Evolutionary conservation across 1,140 invertebrate species (phyloP), one percentile per base, ranked within the genome.

Genomic region (Euwallacea similis): DNA sequence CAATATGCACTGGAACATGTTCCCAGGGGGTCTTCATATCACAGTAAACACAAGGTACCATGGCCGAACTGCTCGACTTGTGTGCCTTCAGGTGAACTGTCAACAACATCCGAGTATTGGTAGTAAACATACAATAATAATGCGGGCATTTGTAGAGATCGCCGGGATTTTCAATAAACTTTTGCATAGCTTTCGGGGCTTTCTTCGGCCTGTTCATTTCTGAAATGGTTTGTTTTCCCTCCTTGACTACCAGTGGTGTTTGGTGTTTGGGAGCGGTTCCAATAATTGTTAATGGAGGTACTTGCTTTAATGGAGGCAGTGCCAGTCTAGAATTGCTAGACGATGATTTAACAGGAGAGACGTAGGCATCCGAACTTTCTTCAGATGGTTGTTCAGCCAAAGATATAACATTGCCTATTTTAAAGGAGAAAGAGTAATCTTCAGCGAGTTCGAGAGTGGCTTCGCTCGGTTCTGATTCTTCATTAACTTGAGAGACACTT

Each of bases 71-170:
- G n/a, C 46, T 53, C 7, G 33, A 15, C 41, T 73, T 72, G 71
- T 87, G 86, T 7, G 75, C 43, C 6, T 74, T 61, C 42, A 83
- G 80, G 75, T 89, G 87, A 0, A 74, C 56, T 1, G 78, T 72
- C 66, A 86, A 87, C 0, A 77, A 44, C 0, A 78, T 67, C 0
- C 76, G 59, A 0, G 66, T 73, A 42, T 84, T 83, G 0, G 84
- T 85, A 0, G 83, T 82, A 62, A 82, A 89, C 11, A 75, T 77
- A 75, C 88, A 89, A 13, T 79, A 74, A 11, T 78, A 79, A 6
- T 74, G 78, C 83, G 88, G 88, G 70, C 88, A 89, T 71, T 88
- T 89, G 67, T 85, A 88, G 7, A 88, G 76, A 9, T 76, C 64
- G 3, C 54, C 58, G 9, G 72, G 71, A 11, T 53, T 65, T 16